phyloP scores from a whole-genome alignment of 30 jellyfish, hydroid and myxozoan genomes.

The Chironex yamaguchii region DNA sequence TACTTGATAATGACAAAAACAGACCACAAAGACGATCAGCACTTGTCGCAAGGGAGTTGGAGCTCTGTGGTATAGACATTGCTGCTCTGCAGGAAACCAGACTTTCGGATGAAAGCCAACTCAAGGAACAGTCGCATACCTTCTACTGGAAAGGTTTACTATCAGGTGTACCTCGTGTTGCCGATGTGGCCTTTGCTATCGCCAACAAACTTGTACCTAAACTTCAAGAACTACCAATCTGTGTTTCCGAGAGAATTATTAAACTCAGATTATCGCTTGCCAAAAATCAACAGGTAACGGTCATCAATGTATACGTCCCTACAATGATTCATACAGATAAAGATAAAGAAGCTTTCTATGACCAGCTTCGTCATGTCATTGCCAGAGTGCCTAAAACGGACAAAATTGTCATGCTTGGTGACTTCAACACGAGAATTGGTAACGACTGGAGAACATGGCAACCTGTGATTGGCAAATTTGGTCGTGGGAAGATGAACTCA shows the following conservation, averaged over 20 bases:
- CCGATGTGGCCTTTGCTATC: slow-evolving; percentile 3
- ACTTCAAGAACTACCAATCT: background rate
- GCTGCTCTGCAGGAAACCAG: slow-evolving; percentile 4
- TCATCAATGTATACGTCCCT: background rate
- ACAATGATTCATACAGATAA: background rate
- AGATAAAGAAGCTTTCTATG: background rate
- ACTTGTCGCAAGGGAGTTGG: background rate
- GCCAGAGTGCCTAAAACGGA: background rate
- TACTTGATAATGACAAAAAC: background rate
- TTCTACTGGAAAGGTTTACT: slow-evolving; percentile 1
- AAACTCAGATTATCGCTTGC: background rate
- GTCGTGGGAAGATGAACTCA: background rate
- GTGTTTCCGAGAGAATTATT: background rate
- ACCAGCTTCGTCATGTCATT: background rate
- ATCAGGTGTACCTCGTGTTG: background rate
- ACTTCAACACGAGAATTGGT: slow-evolving; percentile 1
- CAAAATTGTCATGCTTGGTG: background rate
- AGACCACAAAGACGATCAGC: slow-evolving; percentile 1
- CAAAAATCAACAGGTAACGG: background rate
- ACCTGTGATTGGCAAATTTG: background rate
- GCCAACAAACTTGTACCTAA: background rate
- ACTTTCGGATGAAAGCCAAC: background rate
- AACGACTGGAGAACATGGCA: background rate
- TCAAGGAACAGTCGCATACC: background rate
- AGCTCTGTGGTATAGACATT: background rate